Conservation (phyloP, 2,113 vertebrate species). For the Mastomys natalensis region DNA sequence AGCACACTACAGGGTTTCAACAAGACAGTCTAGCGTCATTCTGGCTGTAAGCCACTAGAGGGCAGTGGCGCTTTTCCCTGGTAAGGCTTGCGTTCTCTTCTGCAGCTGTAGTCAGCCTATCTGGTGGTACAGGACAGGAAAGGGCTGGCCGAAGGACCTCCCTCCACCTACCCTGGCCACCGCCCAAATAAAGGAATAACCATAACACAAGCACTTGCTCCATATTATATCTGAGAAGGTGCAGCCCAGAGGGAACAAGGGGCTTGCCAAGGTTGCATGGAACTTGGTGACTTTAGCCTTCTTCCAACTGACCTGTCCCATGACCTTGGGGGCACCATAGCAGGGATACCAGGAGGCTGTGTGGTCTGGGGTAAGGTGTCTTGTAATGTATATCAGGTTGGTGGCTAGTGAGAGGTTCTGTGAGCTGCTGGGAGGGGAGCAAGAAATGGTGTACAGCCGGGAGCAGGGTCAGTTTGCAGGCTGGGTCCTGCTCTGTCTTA, state of each 20-base stretch:
- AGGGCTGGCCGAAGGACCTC: too few species aligned
- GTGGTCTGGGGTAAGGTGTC: rapidly evolving
- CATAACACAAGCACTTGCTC: rapidly evolving
- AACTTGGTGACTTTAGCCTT: too few species aligned
- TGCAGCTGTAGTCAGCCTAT: rapidly evolving
- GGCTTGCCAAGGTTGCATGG: not conserved
- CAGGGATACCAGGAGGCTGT: not conserved
- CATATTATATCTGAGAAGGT: not conserved
- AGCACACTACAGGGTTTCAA: not conserved
- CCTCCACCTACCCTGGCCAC: rapidly evolving
- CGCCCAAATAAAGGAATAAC: not conserved
- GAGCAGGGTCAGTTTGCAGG: not conserved
- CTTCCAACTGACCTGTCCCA: not conserved
- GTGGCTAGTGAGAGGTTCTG: not conserved
- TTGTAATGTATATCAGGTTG: rapidly evolving
- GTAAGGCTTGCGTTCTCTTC: rapidly evolving
- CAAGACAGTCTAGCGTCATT: not conserved
- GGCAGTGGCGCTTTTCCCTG: slow-evolving; percentile 76
- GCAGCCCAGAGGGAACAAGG: rapidly evolving
- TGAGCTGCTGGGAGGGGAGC: rapidly evolving
- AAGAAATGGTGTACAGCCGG: rapidly evolving
- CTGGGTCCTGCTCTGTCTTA: not conserved
- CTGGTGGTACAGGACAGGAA: not conserved
- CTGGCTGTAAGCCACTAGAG: slow-evolving; percentile 81
- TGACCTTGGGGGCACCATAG: too few species aligned